Evolutionary conservation across 2,888 invertebrate genomes (phyloP), one percentile per base, ranked within the genome.

Genomic region (Chrysolina americana): DNA sequence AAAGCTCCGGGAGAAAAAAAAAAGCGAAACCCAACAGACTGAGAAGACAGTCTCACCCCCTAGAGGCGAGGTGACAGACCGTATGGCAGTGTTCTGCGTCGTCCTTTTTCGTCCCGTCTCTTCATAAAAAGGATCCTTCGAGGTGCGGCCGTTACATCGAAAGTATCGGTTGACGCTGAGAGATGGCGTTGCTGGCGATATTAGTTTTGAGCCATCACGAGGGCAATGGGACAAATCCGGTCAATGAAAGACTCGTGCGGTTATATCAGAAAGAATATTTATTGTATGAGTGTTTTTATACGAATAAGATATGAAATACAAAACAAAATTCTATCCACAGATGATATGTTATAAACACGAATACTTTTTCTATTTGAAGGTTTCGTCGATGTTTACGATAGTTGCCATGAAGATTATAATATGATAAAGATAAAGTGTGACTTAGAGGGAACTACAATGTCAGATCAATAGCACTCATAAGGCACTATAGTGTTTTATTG

Each of bases 41-140:
- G 28, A 4, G 48, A 17, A 73, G 53, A 68, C 64, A 64, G 36
- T 73, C 68, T 64, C 65, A 73, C 72, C 72, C 68, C 72, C 68
- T 73, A 64, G 72, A 48, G 72, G 68, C 62, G 63, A 48, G 41
- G 50, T 50, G 68, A 48, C 17, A 19, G 41, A 62, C 68, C 59
- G 59, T 53, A 44, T 15, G 44, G 70, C 64, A 41, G n/a, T 41
- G 36, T 48, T 44, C 65, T 15, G 65, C 48, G 9, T 59, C 59
- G 23, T 71, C 47, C 69, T 65, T 68, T 73, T 73, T 64, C 68
- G 28, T 53, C 19, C 36, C 19, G 62, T 10, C 68, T 50, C 41
- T 68, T 48, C 62, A 64, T 68, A 53, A 63, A 72, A 68, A 73
- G 68, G 41, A 23, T 41, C 53, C 72, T 73, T 28, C 53, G 41